Evolutionary conservation across 2,888 invertebrate species (phyloP), one percentile per base, ranked within the genome.

Genomic region (Temnothorax rugatulus): DNA sequence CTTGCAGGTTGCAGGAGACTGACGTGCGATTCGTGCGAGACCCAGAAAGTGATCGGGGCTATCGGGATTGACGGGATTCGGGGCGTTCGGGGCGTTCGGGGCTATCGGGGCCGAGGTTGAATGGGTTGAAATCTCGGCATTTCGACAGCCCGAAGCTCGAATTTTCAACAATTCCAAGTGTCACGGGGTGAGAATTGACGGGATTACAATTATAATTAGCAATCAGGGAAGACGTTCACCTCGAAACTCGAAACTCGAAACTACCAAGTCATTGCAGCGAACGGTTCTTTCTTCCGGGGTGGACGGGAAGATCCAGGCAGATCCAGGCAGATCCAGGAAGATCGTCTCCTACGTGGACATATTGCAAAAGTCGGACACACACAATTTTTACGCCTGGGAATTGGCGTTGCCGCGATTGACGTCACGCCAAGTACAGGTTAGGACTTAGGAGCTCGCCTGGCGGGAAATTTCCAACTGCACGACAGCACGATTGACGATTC

Each of bases 271-370:
- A 34, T 34, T 34, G 7, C 57, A 21, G 57, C 57, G 18, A 21
- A 44, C 1, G 15, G 44, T 68, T 44, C 57, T 44, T 13, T 41
- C 57, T 71, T 50, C 38, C n/a, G 57, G 25, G 64, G 8, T 29
- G 34, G 38, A 57, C 34, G 61, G 38, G 21, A 64, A 34, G 34
- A 34, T 34, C 34, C 34, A 7, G 34, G 7, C 4, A 18, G 11
- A 68, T n/a, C 44, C 29, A 4, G 29, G 29, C 3, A 29, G n/a
- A n/a, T n/a, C 4, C 29, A 29, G 38, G 21, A 64, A 18, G 11
- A 66, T 15, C 41, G 13, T 29, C n/a, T 68, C 29, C 66, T 77
- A 77, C 66, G 76, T 68, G 44, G 77, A 77, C 77, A 77, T 77
- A 77, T 77, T 77, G 77, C 11, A 57, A 44, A 68, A 77, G 77